These are phyloP conservation scores for Pemphredon lugubris DNA, from an alignment of 2,888 invertebrate genomes.

Conservation along the genomic window DNA sequence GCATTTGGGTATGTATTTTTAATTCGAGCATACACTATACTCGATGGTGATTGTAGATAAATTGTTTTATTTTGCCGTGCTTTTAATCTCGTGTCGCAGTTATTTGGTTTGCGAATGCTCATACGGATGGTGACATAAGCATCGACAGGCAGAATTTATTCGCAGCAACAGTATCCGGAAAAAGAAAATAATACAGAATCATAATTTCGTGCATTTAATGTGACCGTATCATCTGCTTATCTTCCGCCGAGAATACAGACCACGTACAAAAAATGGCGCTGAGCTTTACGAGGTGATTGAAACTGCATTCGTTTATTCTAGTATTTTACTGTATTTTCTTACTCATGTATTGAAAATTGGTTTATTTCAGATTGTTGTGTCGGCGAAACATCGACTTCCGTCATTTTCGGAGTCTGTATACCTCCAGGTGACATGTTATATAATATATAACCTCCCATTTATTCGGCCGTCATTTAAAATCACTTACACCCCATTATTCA, in stretches of 20 bases:
- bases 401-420: conserved; percentile 67
- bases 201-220: not conserved
- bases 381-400: conserved; percentile 60
- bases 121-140: too few relatives aligned
- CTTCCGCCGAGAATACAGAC: conserved; percentile 4
- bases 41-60: too few relatives aligned
- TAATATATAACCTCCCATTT: conserved; percentile 47
- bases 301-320: not conserved
- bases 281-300: conserved; percentile 69
- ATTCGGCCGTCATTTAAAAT: conserved; percentile 24
- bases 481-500: too few relatives aligned
- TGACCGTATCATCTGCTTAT: conserved; percentile 2
- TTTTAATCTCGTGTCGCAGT: too few relatives aligned
- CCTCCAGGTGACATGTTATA: conserved; percentile 70
- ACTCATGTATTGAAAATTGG: conserved; percentile 19
- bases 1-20: too few relatives aligned
- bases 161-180: too few relatives aligned
- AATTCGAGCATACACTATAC: too few relatives aligned
- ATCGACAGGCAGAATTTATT: too few relatives aligned
- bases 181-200: not conserved
- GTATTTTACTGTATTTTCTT: conserved; percentile 12
- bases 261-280: conserved; percentile 65
- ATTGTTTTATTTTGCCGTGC: too few relatives aligned
- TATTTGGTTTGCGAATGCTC: too few relatives aligned
- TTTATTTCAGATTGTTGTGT: conserved; percentile 67